phyloP scores from a whole-genome alignment of 2,888 invertebrate species.

The Marasmarcha lunaedactyla region DNA sequence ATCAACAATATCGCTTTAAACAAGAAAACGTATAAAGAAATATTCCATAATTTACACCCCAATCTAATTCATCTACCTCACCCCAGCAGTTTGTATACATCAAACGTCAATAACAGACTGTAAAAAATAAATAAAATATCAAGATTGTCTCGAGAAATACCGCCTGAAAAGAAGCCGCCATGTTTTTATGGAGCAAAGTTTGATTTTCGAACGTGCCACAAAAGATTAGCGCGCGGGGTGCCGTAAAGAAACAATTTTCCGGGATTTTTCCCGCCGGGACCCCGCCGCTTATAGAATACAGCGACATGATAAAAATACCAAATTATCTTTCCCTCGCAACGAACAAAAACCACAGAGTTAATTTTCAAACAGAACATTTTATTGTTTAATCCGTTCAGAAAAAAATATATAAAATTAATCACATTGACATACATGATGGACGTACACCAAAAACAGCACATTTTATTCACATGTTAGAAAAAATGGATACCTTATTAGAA shows the following conservation, averaged over 20 bases:
- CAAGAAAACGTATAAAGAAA: not conserved
- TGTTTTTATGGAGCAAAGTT: conserved; percentile 10
- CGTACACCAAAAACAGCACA: conserved; percentile 66
- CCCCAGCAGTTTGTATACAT: conserved; percentile 35
- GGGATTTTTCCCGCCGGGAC: conserved; percentile 38
- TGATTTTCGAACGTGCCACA: conserved; percentile 18
- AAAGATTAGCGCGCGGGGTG: conserved; percentile 62
- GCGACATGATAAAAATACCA: conserved; percentile 58
- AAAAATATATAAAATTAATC: conserved; percentile 60
- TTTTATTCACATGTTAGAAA: conserved; percentile 54
- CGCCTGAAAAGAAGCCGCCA: conserved; percentile 24
- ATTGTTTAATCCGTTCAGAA: conserved; percentile 68
- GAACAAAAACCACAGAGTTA: conserved; percentile 38
- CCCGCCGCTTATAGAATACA: conserved; percentile 41
- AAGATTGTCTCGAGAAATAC: conserved; percentile 26
- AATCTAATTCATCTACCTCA: conserved; percentile 21
- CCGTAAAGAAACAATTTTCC: conserved; percentile 68
- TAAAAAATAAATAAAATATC: conserved; percentile 61
- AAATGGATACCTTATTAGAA: conserved; percentile 42
- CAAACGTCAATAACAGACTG: conserved; percentile 54
- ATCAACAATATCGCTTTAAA: conserved; percentile 6
- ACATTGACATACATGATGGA: conserved; percentile 68
- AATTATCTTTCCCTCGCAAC: conserved; percentile 21
- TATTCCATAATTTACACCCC: conserved; percentile 22
- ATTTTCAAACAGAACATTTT: conserved; percentile 70